Conservation (phyloP, 2,113 vertebrate species). For the Oncorhynchus masou region DNA sequence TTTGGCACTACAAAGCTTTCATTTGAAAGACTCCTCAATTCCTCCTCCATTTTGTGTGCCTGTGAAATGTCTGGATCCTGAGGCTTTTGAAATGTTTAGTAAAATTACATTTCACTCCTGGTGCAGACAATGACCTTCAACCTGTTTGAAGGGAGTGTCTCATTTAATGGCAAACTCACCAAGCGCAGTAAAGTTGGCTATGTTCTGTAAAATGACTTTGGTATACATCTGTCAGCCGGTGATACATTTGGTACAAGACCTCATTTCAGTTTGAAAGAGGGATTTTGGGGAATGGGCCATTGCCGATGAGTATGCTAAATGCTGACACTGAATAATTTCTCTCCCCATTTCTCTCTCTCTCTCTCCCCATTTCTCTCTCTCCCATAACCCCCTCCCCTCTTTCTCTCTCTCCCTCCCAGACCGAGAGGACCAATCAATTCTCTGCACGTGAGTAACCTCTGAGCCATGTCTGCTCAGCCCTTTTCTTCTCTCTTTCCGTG, state of each 20-base stretch:
- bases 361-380: not conserved
- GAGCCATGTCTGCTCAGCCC: not conserved
- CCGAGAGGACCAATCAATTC: conserved; percentile 98
- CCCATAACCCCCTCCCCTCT: not conserved
- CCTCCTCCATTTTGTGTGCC: not conserved
- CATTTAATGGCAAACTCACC: conserved; percentile 1
- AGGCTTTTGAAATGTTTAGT: not conserved
- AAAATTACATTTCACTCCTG: not conserved
- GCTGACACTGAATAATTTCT: conserved; percentile 14
- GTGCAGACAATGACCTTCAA: not conserved
- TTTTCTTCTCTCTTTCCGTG: not conserved
- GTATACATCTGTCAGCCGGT: conserved; percentile 7
- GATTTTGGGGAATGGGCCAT: not conserved
- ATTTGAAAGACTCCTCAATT: not conserved
- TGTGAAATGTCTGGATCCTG: conserved; percentile 4
- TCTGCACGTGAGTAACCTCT: conserved; percentile 94
- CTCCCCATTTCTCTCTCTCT: too few relatives aligned
- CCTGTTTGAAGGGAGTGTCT: conserved; percentile 17
- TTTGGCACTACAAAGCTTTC: not conserved
- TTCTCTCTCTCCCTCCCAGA: conserved; percentile 76
- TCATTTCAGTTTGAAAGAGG: not conserved
- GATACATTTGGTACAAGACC: not conserved
- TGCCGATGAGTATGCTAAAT: not conserved
- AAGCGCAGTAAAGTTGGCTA: not conserved
- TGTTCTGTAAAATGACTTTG: not conserved